Evolutionary conservation across 2,113 vertebrate genomes (phyloP).

Genomic region (Delphinus delphis): DNA sequence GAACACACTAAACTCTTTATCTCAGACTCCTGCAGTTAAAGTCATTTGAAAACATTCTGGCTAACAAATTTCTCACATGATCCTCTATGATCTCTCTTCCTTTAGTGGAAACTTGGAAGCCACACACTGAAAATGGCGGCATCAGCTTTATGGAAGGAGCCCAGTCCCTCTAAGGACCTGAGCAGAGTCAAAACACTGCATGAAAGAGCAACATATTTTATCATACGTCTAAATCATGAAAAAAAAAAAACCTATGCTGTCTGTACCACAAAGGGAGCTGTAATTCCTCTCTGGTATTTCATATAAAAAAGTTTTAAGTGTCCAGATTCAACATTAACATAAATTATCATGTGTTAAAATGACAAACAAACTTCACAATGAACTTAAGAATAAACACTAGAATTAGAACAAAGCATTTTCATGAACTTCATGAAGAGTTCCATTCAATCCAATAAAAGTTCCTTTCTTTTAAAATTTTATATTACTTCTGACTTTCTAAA

Average conservation of each 20-base stretch:
- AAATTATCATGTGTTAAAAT: not conserved
- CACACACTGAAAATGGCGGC: not conserved
- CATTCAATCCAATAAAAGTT: not conserved
- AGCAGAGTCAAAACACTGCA: not conserved
- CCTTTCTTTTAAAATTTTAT: not conserved
- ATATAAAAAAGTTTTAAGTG: not conserved
- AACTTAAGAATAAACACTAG: not conserved
- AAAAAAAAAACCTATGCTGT: not conserved
- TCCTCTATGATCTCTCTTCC: not conserved
- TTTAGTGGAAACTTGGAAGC: not conserved
- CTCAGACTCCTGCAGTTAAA: not conserved
- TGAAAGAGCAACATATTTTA: not conserved
- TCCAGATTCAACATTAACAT: slow-evolving; percentile 8
- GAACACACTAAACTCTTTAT: not conserved
- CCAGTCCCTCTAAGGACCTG: not conserved
- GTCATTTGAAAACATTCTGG: not conserved
- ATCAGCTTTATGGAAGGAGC: not conserved
- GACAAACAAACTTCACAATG: not conserved
- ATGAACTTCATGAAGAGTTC: not conserved
- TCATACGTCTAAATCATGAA: not conserved
- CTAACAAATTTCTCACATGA: not conserved
- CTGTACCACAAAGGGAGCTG: not conserved
- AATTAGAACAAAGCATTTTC: slow-evolving; percentile 14
- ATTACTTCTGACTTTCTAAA: slow-evolving; percentile 11
- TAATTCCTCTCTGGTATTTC: not conserved